Percentiles rank a stretch among this genome's conserved stretches.
Conservation (phyloP, 2,888 invertebrate species). For the Plutella xylostella region DNA sequence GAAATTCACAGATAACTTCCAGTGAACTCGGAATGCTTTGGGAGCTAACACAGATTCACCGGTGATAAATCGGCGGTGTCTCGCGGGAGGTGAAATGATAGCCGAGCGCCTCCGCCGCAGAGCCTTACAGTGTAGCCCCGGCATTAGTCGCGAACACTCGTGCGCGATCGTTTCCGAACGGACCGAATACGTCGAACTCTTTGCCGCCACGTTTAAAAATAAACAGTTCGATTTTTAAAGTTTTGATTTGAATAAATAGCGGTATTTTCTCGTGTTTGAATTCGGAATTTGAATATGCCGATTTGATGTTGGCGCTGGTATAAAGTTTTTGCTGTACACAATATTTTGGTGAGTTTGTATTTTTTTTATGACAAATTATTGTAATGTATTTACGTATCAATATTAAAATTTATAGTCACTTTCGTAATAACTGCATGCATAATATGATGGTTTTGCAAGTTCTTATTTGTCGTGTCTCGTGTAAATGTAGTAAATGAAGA, state of each 20-base stretch:
- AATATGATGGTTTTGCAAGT: too few relatives aligned
- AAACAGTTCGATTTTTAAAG: slow-evolving; percentile 19
- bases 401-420: too few relatives aligned
- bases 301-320: slow-evolving; percentile 23
- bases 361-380: background rate
- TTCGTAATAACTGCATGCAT: too few relatives aligned
- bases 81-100: slow-evolving; percentile 58
- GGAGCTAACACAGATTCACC: slow-evolving; percentile 3
- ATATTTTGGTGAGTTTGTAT: slow-evolving; percentile 30
- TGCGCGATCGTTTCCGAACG: slow-evolving; percentile 26
- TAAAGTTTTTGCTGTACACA: slow-evolving; percentile 23
- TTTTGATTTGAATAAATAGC: slow-evolving; percentile 16
- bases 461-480: too few relatives aligned
- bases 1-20: slow-evolving; percentile 1
- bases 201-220: slow-evolving; percentile 22
- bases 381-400: background rate
- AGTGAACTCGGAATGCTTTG: background rate
- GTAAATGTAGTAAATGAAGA: too few relatives aligned
- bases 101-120: slow-evolving; percentile 47
- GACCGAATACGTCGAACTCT: slow-evolving; percentile 23
- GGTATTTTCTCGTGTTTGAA: too few relatives aligned
- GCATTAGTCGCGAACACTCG: slow-evolving; percentile 46
- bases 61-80: slow-evolving; percentile 21
- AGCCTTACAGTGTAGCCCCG: slow-evolving; percentile 49
- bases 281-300: slow-evolving; percentile 25